These are phyloP conservation scores for Rhyzopertha dominica DNA, from an alignment of 1,140 invertebrate genomes.

Conservation along the genomic window DNA sequence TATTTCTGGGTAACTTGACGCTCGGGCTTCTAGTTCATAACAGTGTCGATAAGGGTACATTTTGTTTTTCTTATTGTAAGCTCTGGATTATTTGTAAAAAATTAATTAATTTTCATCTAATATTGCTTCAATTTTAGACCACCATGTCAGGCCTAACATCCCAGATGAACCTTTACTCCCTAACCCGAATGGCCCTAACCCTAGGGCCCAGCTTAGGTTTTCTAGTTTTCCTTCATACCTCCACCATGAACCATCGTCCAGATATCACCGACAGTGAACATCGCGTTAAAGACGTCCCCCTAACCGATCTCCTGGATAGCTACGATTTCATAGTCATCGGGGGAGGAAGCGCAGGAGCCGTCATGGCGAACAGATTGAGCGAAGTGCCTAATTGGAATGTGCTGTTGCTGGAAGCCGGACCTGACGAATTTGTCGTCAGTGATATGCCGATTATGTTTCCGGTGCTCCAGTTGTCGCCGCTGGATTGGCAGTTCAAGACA, in stretches of 20 bases:
- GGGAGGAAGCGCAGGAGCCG: slow-evolving; percentile 76
- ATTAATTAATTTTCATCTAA: no score
- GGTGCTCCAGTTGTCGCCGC: slow-evolving; percentile 61
- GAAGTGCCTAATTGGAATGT: slow-evolving; percentile 66
- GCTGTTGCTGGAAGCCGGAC: slow-evolving; percentile 74
- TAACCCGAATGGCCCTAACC: slow-evolving; percentile 56
- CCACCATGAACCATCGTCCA: slow-evolving; percentile 55
- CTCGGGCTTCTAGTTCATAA: no score
- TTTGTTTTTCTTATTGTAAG: no score
- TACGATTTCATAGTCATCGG: slow-evolving; percentile 79
- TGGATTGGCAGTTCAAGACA: slow-evolving; percentile 78
- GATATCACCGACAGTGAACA: slow-evolving; percentile 62
- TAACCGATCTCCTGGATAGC: slow-evolving; percentile 47
- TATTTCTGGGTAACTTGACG: no score
- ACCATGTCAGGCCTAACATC: slow-evolving; percentile 19
- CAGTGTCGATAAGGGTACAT: no score
- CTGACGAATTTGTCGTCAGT: slow-evolving; percentile 67
- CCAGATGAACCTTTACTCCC: slow-evolving; percentile 45
- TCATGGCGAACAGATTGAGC: slow-evolving; percentile 69
- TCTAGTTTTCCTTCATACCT: slow-evolving; percentile 54
- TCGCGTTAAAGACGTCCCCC: slow-evolving; percentile 46
- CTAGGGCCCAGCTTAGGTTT: slow-evolving; percentile 57
- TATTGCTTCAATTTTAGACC: no score
- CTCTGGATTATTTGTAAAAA: no score
- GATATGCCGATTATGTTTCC: slow-evolving; percentile 73